Evolutionary conservation across 2,113 vertebrate species (phyloP).

Genomic region (Accipiter virgatus): DNA sequence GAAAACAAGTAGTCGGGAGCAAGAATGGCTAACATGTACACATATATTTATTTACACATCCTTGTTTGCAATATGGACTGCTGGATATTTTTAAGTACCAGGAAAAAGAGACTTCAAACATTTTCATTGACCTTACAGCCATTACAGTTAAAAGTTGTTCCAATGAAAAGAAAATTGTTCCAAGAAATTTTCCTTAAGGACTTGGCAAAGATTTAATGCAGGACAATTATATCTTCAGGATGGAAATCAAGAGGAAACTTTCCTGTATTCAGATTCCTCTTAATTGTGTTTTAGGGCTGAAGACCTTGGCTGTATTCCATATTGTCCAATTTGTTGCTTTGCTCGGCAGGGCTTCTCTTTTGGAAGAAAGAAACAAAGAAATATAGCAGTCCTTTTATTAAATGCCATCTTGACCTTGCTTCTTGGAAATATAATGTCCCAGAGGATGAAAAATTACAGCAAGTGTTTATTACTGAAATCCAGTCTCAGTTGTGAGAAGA

Average conservation of each 20-base stretch:
- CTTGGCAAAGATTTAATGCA: constrained; percentile 28
- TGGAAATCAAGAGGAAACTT: not conserved
- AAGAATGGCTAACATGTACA: constrained; percentile 26
- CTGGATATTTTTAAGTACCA: constrained; percentile 48
- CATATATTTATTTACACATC: constrained; percentile 44
- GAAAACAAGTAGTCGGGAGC: constrained; percentile 6
- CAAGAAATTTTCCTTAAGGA: constrained; percentile 35
- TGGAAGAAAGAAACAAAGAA: not conserved
- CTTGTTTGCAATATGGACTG: not conserved
- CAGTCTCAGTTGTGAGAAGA: not conserved
- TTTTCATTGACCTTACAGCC: constrained; percentile 42
- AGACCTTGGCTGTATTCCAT: not conserved
- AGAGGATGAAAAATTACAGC: constrained; percentile 19
- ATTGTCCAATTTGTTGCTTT: not conserved
- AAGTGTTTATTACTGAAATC: constrained; percentile 35
- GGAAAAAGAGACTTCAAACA: constrained; percentile 39
- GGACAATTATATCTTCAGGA: constrained; percentile 28
- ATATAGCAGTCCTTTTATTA: constrained; percentile 16
- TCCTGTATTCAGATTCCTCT: not conserved
- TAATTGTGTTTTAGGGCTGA: not conserved
- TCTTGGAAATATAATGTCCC: not conserved
- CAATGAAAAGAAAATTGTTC: constrained; percentile 40
- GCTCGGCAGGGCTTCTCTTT: not conserved
- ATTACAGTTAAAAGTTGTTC: constrained; percentile 23
- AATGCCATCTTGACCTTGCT: constrained; percentile 23